Evolutionary conservation across 2,888 invertebrate genomes (phyloP).

Genomic region (Tortrix viridana): DNA sequence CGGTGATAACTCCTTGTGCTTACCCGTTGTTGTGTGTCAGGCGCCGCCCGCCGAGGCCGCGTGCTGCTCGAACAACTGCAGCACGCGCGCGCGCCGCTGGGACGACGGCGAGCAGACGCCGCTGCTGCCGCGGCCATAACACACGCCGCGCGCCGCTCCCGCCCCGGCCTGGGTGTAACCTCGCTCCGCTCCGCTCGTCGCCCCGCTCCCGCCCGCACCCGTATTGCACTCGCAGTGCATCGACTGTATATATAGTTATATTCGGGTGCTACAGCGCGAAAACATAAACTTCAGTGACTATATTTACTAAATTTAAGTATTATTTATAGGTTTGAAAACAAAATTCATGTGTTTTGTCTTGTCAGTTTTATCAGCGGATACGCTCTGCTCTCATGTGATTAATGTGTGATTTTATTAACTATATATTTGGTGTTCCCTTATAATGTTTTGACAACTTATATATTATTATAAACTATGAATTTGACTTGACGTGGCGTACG

Average conservation of each 20-base stretch:
- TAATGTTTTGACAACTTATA: too few species aligned
- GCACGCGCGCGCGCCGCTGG: conserved; percentile 57
- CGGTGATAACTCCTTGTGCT: too few species aligned
- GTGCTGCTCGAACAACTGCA: conserved; percentile 75
- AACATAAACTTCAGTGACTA: too few species aligned
- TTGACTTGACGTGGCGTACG: too few species aligned
- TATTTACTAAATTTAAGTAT: background rate
- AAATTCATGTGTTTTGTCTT: background rate
- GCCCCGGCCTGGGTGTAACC: conserved; percentile 67
- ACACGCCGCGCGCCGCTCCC: conserved; percentile 54
- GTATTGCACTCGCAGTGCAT: too few species aligned
- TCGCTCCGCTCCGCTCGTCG: too few species aligned
- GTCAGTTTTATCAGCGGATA: background rate
- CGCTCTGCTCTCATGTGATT: background rate
- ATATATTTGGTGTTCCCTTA: too few species aligned
- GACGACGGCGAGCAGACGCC: conserved; percentile 69
- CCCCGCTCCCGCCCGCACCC: conserved; percentile 52
- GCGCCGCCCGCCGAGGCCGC: conserved; percentile 50
- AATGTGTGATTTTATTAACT: too few species aligned
- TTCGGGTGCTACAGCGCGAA: too few species aligned
- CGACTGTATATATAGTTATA: too few species aligned
- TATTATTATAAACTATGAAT: too few species aligned
- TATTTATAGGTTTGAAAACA: background rate
- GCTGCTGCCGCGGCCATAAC: conserved; percentile 73
- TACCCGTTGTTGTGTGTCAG: background rate